These are phyloP conservation scores for Equus przewalskii DNA, from an alignment of 2,113 vertebrate genomes.

Conservation along the genomic window DNA sequence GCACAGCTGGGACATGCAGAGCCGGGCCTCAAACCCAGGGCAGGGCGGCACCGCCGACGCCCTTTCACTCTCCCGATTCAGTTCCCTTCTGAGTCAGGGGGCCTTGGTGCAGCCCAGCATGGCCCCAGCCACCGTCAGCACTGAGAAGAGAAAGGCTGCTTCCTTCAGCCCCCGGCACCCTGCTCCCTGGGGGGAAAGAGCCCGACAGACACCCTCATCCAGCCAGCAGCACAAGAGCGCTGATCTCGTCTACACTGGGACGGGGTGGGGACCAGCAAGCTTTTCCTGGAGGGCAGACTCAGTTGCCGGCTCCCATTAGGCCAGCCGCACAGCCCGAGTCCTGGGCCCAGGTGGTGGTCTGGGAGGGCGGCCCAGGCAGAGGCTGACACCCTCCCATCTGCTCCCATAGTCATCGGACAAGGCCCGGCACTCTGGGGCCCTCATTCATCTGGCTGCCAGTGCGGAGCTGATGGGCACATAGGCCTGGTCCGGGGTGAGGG, in stretches of 20 bases:
- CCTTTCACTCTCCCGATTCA: too few relatives aligned
- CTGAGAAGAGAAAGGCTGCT: not conserved
- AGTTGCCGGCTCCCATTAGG: not conserved
- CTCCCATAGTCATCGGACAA: not conserved
- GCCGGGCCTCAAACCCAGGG: not conserved
- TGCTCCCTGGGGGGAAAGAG: not conserved
- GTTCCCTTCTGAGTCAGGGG: not conserved
- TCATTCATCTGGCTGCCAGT: not conserved
- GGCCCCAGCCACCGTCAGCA: accelerated
- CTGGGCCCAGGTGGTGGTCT: accelerated
- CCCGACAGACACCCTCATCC: not conserved
- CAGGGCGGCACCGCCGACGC: accelerated
- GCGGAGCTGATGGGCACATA: not conserved
- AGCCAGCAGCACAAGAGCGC: not conserved
- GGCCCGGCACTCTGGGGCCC: not conserved
- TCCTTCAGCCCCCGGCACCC: not conserved
- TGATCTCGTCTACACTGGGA: not conserved
- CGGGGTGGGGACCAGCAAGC: not conserved
- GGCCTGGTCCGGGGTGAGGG: not conserved
- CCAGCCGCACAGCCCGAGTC: not conserved
- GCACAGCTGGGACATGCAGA: not conserved
- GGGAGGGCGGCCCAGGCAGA: not conserved
- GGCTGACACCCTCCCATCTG: not conserved
- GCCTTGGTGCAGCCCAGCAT: not conserved
- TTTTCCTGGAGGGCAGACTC: not conserved